Base-by-base conservation (phyloP, 2,888 invertebrate genomes). In the Eudasyphora cyanicolor region DNA sequence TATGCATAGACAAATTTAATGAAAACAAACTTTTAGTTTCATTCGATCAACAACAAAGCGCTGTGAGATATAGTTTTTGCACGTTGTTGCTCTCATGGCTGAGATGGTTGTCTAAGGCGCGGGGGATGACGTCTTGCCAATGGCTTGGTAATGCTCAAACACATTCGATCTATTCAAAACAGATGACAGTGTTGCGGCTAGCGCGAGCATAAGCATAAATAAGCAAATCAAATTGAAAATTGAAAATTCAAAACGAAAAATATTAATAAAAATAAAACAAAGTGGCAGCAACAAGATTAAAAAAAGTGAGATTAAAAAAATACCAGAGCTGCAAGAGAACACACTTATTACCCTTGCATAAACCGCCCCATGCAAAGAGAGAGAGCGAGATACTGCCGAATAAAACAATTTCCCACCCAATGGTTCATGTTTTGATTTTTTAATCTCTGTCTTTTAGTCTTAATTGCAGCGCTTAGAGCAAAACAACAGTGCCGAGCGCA, bases 21-120 rank as follows among this genome's bases (percentile, higher is more conserved):
- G n/a, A 45, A 45, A 45, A 45, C 45, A 45, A 45, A 57, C 57
- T 57, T 57, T 57, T 57, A 57, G 21, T 57, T 57, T 57, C 57
- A 27, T 57, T 57, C 57, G 27, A 57, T 24, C 24, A 14, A 14
- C 27, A 57, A 57, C 24, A 21, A n/a, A n/a, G n/a, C n/a, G n/a
- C n/a, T n/a, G n/a, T n/a, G n/a, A n/a, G n/a, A n/a, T n/a, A n/a
- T n/a, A n/a, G n/a, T n/a, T 57, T 5, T 45, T 45, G n/a, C 45
- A n/a, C 45, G 45, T n/a, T 45, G 45, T 12, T n/a, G 24, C 24
- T 54, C 45, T 10, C 24, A 27, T 27, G 57, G 6, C 14, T 19
- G 1, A 6, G 19, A 7, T n/a, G 21, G 51, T 51, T 21, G 12
- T 49, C 49, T 6, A 21, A 21, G 8, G 24, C 1, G 19, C n/a